Evolutionary conservation across 2,888 invertebrate genomes (phyloP).

Genomic region (Tetramorium bicarinatum): DNA sequence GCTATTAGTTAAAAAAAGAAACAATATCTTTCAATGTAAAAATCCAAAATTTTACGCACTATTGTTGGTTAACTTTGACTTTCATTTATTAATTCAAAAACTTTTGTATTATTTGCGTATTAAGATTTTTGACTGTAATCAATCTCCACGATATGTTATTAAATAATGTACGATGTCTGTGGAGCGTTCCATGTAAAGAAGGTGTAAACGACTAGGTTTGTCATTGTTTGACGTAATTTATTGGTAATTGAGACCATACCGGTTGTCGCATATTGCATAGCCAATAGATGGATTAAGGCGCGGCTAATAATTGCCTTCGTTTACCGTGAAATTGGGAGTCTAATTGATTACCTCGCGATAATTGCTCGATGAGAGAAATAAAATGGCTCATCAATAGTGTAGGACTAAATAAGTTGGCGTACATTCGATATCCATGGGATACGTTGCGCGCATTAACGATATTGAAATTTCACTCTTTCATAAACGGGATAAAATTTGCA

Average conservation of each 20-base stretch:
- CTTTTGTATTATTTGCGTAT: background rate
- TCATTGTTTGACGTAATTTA: conserved; percentile 40
- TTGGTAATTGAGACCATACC: conserved; percentile 29
- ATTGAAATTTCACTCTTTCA: conserved; percentile 32
- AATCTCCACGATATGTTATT: background rate
- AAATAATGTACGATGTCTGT: background rate
- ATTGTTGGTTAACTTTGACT: background rate
- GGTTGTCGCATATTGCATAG: conserved; percentile 6
- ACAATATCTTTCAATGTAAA: background rate
- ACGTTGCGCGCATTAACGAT: conserved; percentile 24
- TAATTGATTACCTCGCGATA: conserved; percentile 53
- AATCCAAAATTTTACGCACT: background rate
- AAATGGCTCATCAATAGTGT: conserved; percentile 33
- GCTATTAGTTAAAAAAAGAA: background rate
- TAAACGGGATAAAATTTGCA: conserved; percentile 42
- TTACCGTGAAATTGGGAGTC: conserved; percentile 30
- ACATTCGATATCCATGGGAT: background rate
- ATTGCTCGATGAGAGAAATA: conserved; percentile 46
- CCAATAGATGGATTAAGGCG: conserved; percentile 44
- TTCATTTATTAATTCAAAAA: background rate
- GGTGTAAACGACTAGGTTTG: conserved; percentile 13
- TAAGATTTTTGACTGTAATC: background rate
- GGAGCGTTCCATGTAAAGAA: background rate
- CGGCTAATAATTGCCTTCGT: conserved; percentile 33
- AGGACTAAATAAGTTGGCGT: conserved; percentile 22